Percentiles rank a stretch among this genome's conserved stretches.
phyloP scores from a whole-genome alignment of 2,113 vertebrate species.

The Strigops habroptila region DNA sequence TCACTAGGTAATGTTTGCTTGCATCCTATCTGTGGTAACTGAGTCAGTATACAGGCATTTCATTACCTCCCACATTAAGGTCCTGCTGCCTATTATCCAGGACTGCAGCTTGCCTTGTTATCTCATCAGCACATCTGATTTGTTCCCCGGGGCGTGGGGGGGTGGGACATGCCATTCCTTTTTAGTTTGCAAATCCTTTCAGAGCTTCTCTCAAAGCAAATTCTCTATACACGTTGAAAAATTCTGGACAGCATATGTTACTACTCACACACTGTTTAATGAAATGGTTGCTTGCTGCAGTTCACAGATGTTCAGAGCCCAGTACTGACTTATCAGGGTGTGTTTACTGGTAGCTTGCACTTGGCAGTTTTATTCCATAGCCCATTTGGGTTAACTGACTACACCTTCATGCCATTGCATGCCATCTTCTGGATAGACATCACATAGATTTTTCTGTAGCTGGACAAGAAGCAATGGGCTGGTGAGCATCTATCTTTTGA shows the following conservation, averaged over 20 bases:
- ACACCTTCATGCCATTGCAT: neutral
- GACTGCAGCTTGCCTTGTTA: neutral
- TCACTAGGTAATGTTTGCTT: neutral
- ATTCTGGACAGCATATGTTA: neutral
- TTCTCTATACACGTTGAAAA: neutral
- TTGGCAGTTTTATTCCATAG: neutral
- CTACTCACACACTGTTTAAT: neutral
- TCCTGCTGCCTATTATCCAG: neutral
- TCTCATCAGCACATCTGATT: neutral
- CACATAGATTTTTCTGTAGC: neutral
- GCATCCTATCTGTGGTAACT: neutral
- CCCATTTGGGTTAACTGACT: neutral
- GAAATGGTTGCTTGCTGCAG: neutral
- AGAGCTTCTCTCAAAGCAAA: neutral
- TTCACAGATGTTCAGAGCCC: constrained; percentile 15
- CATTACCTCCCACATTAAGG: neutral
- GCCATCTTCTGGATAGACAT: neutral
- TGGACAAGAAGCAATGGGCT: neutral
- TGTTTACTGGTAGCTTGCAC: neutral
- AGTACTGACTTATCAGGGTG: neutral
- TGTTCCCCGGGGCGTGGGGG: neutral
- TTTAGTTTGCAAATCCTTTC: neutral
- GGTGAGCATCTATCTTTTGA: neutral
- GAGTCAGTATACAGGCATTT: neutral
- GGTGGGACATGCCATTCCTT: neutral